These are phyloP conservation scores for Mionectes macconnelli DNA, from an alignment of 2,113 vertebrate species.

Conservation along the genomic window DNA sequence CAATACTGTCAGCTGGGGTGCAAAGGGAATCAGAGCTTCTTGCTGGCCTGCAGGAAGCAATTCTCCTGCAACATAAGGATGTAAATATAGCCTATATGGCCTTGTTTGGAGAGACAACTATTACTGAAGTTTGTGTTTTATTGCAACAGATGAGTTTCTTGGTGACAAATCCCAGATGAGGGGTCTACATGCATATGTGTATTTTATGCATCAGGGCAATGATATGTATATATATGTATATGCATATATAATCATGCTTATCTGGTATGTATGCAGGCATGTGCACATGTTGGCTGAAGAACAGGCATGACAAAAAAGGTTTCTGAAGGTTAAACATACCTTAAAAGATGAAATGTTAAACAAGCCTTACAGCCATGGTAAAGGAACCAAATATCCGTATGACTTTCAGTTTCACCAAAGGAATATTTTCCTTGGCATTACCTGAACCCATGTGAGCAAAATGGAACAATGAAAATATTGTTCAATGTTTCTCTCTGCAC, in stretches of 20 bases:
- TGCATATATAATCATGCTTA: background rate
- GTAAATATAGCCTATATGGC: background rate
- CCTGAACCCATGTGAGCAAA: background rate
- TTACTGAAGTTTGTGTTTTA: background rate
- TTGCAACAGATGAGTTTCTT: background rate
- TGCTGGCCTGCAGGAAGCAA: background rate
- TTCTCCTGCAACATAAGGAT: background rate
- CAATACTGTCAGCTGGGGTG: background rate
- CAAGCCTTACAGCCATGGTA: background rate
- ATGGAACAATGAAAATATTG: background rate
- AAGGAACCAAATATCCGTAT: background rate
- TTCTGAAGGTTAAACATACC: background rate
- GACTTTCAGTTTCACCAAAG: background rate
- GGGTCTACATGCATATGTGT: background rate
- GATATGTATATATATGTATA: too few species aligned
- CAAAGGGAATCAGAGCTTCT: background rate
- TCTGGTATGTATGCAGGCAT: background rate
- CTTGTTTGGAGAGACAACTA: background rate
- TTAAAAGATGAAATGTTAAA: background rate
- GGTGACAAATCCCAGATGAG: background rate
- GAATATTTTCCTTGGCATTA: background rate
- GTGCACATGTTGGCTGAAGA: background rate
- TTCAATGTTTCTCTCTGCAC: background rate
- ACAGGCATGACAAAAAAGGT: background rate
- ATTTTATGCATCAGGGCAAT: background rate